phyloP scores from a whole-genome alignment of 1,140 invertebrate species.

The Eriosoma lanigerum region DNA sequence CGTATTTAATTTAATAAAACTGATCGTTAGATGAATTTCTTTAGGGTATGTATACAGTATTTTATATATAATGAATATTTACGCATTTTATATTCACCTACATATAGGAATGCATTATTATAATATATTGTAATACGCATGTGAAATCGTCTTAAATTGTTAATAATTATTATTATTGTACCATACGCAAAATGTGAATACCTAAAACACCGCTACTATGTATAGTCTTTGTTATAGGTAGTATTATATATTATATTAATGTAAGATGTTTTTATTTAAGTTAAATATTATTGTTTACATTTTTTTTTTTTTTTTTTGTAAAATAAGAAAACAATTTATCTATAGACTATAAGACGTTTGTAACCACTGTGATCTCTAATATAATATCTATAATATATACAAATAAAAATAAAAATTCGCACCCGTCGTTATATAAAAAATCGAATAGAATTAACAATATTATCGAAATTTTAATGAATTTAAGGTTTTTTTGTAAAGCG shows the following conservation, averaged over 20 bases:
- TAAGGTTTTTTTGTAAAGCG: slow-evolving; percentile 45
- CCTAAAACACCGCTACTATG: slow-evolving; percentile 40
- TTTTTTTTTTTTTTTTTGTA: slow-evolving; percentile 4
- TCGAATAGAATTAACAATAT: slow-evolving; percentile 36
- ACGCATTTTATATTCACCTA: not conserved
- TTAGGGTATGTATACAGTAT: slow-evolving; percentile 22
- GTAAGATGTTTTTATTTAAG: slow-evolving; percentile 46
- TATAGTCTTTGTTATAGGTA: slow-evolving; percentile 42
- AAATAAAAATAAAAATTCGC: slow-evolving; percentile 12
- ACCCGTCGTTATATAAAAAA: slow-evolving; percentile 20
- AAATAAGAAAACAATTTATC: slow-evolving; percentile 1
- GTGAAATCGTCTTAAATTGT: not conserved
- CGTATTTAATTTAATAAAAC: not conserved
- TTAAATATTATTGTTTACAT: slow-evolving; percentile 34
- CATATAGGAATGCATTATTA: no score
- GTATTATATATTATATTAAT: not conserved
- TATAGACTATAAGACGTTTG: slow-evolving; percentile 9
- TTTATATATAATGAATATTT: not conserved
- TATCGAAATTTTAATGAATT: slow-evolving; percentile 34
- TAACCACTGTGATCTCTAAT: slow-evolving; percentile 51
- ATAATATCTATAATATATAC: slow-evolving; percentile 24
- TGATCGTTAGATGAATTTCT: slow-evolving; percentile 33
- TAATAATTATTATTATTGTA: slow-evolving; percentile 34
- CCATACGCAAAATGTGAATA: slow-evolving; percentile 12
- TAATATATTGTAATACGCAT: not conserved